phyloP scores from a whole-genome alignment of 2,797 vertebrate species.

The Thaleichthys pacificus region DNA sequence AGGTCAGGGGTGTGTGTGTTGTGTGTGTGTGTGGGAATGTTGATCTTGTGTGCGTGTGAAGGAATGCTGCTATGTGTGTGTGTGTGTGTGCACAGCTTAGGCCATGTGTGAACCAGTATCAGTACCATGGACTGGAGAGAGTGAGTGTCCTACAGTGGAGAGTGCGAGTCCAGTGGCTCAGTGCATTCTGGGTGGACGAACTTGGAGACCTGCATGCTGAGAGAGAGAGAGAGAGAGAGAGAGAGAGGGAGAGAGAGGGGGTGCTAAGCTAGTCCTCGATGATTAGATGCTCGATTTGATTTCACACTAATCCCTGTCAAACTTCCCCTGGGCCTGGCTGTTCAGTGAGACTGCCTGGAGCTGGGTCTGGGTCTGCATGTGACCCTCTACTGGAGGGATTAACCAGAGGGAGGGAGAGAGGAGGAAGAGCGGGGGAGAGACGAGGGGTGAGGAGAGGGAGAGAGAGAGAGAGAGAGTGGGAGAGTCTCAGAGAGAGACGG shows the following conservation, averaged over 20 bases:
- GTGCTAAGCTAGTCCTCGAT: not conserved
- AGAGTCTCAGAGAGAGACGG: conserved; percentile 18
- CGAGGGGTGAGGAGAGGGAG: conserved; percentile 23
- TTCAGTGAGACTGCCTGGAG: conserved; percentile 13
- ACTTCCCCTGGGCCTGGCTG: conserved; percentile 3
- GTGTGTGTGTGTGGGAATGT: too few relatives aligned
- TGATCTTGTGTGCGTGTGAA: too few relatives aligned
- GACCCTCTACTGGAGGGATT: conserved; percentile 27
- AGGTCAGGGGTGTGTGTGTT: too few relatives aligned
- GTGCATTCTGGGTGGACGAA: too few relatives aligned
- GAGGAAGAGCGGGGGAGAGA: not conserved
- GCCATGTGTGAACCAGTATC: too few relatives aligned
- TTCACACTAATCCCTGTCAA: conserved; percentile 24
- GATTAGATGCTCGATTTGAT: conserved; percentile 12
- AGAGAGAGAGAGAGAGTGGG: not conserved
- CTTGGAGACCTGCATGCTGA: too few relatives aligned
- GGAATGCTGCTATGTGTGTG: too few relatives aligned
- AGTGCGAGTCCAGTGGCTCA: too few relatives aligned
- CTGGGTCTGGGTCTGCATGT: conserved; percentile 22
- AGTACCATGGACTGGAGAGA: too few relatives aligned
- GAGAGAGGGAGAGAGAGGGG: not conserved
- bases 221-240: not conserved
- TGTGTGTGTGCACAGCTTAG: too few relatives aligned
- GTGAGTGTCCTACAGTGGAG: too few relatives aligned
- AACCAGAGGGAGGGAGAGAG: conserved; percentile 9